Percentiles rank a stretch among this genome's conserved stretches.
phyloP scores from a whole-genome alignment of 1,140 invertebrate species.

The Scaptomyza hsui region DNA sequence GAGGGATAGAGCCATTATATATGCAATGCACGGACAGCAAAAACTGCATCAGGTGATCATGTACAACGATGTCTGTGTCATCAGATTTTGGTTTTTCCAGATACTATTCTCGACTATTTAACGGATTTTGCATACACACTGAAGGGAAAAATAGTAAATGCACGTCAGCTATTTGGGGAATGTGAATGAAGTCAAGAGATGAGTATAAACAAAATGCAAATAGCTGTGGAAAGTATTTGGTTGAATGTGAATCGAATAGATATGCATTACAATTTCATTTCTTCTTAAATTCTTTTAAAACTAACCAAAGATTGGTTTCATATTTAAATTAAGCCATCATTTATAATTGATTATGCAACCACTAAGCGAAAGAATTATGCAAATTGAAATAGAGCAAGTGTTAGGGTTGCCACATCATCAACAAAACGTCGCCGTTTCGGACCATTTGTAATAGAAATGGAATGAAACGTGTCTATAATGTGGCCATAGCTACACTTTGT shows the following conservation, averaged over 20 bases:
- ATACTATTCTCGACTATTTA: not conserved
- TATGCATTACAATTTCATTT: no score
- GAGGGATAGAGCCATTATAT: slow-evolving; percentile 36
- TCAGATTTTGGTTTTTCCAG: slow-evolving; percentile 19
- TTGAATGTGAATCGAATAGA: not conserved
- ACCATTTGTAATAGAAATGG: slow-evolving; percentile 35
- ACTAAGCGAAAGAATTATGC: slow-evolving; percentile 8
- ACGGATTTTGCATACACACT: not conserved
- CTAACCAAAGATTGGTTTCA: no score
- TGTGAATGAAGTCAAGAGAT: not conserved
- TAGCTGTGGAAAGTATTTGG: not conserved
- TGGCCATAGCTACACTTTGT: slow-evolving; percentile 38
- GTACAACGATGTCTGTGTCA: slow-evolving; percentile 28
- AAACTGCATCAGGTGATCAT: slow-evolving; percentile 28
- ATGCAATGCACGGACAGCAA: slow-evolving; percentile 46
- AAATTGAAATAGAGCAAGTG: slow-evolving; percentile 13
- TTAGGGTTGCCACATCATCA: not conserved
- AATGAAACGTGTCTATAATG: slow-evolving; percentile 65
- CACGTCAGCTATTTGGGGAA: not conserved
- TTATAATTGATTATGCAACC: not conserved
- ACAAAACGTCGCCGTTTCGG: not conserved
- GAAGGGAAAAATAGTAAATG: not conserved
- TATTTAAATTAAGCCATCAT: no score
- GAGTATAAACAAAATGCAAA: slow-evolving; percentile 4
- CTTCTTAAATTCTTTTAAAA: no score